Base-by-base conservation (phyloP, 1,140 invertebrate genomes). In the Patella vulgata region DNA sequence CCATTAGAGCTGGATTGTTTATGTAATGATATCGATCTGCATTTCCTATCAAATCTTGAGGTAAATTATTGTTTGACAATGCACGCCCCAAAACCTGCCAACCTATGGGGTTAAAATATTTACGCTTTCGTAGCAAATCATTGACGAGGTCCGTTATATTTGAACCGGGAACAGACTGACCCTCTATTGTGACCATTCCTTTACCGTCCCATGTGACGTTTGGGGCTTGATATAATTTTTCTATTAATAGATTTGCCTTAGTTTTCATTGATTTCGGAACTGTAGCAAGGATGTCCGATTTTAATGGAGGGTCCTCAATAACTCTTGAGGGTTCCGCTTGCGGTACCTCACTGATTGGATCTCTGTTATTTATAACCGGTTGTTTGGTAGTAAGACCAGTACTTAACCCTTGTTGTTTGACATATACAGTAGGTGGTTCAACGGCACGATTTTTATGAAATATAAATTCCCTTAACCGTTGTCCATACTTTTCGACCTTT, bases 181-280 rank as follows among this genome's bases (percentile, higher is more conserved):
- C 46, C 39, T 39, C 0, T 17, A 19, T 23, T 12, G 8, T 12
- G n/a, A 59, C 21, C 39, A 47, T 44, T 23, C 56, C 56, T 25
- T 44, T 21, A 1, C 28, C n/a, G 46, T 59, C 48, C 56, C 56
- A 59, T 1, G 19, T 33, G 5, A 59, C 17, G 21, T 48, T 31
- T 8, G 46, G 31, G 30, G 36, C 21, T 21, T 14, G 25, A 23
- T 47, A 1, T 23, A 59, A 17, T 43, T 50, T 14, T 19, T 50
- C 30, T 23, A 59, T 14, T 14, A 59, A 27, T 36, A 43, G 43
- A 21, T 59, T 30, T 3, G 56, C 56, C 33, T 59, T 59, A 8
- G 21, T 59, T 33, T 47, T 33, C 19, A 59, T 23, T 5, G 56
- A n/a, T 11, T 48, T 39, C 33, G 56, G 46, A 47, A 59, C 56